A percentile compares a stretch with the other conserved stretches of the same genome.
Conservation (phyloP, 2,113 vertebrate species). For the Scomber scombrus region DNA sequence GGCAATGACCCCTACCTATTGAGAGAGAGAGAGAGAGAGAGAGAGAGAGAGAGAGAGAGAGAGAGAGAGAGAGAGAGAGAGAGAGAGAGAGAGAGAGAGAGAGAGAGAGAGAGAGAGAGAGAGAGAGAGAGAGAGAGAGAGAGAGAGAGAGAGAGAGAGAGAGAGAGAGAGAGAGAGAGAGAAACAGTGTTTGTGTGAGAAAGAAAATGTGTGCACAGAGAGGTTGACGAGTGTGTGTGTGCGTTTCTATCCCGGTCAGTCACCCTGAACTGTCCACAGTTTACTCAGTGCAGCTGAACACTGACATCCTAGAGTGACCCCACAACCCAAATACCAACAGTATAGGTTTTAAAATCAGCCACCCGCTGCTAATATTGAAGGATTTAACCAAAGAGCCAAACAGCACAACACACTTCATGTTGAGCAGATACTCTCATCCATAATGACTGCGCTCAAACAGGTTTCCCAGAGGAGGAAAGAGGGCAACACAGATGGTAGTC, state of each 20-base stretch:
- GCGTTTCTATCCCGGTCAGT: no score
- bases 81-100: no score
- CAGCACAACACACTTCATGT: background rate
- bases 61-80: no score
- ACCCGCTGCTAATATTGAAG: background rate
- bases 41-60: no score
- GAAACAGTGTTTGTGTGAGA: slow-evolving; percentile 5
- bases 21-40: no score
- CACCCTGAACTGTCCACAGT: slow-evolving; percentile 13
- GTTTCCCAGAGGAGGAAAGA: background rate
- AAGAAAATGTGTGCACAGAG: no score
- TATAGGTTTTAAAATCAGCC: slow-evolving; percentile 21
- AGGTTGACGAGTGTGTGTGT: no score
- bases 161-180: background rate
- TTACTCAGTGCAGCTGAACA: slow-evolving; percentile 29
- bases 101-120: no score
- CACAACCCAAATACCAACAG: slow-evolving; percentile 28
- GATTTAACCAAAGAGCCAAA: slow-evolving; percentile 27
- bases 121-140: background rate
- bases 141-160: slow-evolving; percentile 10
- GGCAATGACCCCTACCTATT: slow-evolving; percentile 54
- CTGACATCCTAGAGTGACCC: slow-evolving; percentile 19
- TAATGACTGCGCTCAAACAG: background rate
- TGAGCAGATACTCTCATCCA: background rate
- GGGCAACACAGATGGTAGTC: no score